Percentiles rank a stretch among this genome's conserved stretches.
Evolutionary conservation across 2,113 vertebrate species (phyloP).

Genomic region (Neogobius melanostomus): DNA sequence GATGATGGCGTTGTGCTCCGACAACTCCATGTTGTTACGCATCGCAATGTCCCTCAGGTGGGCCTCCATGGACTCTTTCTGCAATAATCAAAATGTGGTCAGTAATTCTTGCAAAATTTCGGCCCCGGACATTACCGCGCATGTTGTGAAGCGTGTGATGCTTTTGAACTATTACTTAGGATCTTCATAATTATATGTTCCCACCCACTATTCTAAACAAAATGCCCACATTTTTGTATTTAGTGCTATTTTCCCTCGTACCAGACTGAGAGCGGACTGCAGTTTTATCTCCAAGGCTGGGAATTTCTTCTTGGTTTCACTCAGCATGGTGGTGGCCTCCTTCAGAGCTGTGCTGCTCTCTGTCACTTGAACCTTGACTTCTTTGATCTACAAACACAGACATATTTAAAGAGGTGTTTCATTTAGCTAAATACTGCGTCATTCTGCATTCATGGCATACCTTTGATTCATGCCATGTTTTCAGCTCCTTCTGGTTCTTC

Average conservation of each 20-base stretch:
- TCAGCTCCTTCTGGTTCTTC: constrained; percentile 84
- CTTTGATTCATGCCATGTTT: constrained; percentile 82
- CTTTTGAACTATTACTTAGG: too few species aligned
- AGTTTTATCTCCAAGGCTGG: constrained; percentile 87
- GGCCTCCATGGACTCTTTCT: constrained; percentile 84
- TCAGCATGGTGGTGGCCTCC: constrained; percentile 72
- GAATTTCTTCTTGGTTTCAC: constrained; percentile 73
- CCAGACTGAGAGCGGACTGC: constrained; percentile 83
- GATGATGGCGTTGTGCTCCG: constrained; percentile 80
- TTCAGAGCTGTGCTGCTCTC: constrained; percentile 79
- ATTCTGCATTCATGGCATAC: constrained; percentile 54
- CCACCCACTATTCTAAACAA: background rate
- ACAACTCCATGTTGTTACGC: constrained; percentile 74
- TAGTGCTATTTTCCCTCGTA: constrained; percentile 49
- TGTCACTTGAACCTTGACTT: constrained; percentile 73
- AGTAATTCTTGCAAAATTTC: background rate
- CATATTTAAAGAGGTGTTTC: background rate
- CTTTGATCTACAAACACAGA: constrained; percentile 74
- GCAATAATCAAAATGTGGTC: constrained; percentile 13
- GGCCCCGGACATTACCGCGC: too few species aligned
- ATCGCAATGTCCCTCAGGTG: constrained; percentile 75
- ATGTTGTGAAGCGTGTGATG: too few species aligned
- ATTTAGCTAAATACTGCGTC: background rate
- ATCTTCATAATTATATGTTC: too few species aligned
- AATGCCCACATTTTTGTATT: too few species aligned